Evolutionary conservation across 2,888 invertebrate species (phyloP).

Genomic region (Drosophila lacicola): DNA sequence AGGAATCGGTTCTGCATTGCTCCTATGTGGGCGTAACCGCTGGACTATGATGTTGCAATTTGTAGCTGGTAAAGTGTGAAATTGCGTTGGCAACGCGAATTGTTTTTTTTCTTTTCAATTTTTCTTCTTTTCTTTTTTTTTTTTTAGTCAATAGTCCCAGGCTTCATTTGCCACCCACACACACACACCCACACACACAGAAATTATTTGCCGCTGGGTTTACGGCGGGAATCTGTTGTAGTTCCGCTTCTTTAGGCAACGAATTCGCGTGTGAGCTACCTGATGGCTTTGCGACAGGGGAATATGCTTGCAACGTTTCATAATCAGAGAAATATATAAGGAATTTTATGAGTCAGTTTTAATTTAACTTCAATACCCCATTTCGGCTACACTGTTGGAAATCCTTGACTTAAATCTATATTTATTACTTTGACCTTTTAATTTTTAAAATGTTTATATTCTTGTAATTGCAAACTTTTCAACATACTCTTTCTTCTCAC

Average conservation of each 20-base stretch:
- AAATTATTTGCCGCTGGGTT: conserved; percentile 17
- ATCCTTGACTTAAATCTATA: no score
- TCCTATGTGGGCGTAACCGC: conserved; percentile 49
- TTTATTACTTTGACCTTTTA: no score
- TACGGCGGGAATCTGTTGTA: background rate
- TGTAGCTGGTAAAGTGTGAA: conserved; percentile 80
- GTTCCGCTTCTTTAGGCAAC: conserved; percentile 24
- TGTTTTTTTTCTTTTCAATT: conserved; percentile 50
- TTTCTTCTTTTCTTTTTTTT: background rate
- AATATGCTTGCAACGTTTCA: no score
- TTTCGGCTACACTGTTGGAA: no score
- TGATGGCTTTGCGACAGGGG: background rate
- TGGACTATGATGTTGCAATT: conserved; percentile 78
- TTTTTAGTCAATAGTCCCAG: conserved; percentile 33
- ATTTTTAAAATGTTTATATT: no score
- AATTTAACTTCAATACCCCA: no score
- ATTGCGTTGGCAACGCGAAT: conserved; percentile 76
- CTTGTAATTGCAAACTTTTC: no score
- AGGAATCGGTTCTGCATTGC: conserved; percentile 26
- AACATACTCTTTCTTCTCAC: no score
- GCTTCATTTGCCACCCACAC: conserved; percentile 20
- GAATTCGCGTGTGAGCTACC: background rate
- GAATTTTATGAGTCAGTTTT: background rate
- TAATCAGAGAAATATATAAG: background rate
- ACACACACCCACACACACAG: background rate